Conservation (phyloP, 2,113 vertebrate genomes). For the Bathybates hornii region DNA sequence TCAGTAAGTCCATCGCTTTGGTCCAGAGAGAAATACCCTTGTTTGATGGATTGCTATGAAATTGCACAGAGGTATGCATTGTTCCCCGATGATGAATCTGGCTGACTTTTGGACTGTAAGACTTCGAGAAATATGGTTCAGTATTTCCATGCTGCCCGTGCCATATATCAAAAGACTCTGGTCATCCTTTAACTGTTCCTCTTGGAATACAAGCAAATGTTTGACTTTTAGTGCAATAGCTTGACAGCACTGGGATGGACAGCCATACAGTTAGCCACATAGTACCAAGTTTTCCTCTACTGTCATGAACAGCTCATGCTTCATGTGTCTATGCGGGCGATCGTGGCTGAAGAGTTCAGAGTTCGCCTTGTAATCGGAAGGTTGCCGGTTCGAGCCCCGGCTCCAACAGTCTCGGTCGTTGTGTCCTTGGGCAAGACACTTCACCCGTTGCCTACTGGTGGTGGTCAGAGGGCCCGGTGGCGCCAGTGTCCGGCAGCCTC, state of each 20-base stretch:
- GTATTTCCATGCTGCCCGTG: not conserved
- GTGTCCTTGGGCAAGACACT: too few relatives aligned
- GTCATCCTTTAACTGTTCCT: not conserved
- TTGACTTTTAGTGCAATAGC: not conserved
- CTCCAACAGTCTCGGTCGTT: too few relatives aligned
- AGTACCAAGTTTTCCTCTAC: not conserved
- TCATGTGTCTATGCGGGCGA: not conserved
- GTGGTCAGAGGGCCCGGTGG: too few relatives aligned
- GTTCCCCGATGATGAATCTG: not conserved
- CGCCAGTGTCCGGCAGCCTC: too few relatives aligned
- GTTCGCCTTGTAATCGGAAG: too few relatives aligned
- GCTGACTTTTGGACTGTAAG: not conserved
- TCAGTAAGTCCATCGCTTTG: not conserved
- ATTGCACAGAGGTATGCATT: not conserved
- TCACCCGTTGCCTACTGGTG: too few relatives aligned
- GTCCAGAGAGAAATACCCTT: not conserved
- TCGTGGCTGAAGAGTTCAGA: too few relatives aligned
- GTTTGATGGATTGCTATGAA: not conserved
- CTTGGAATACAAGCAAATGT: not conserved
- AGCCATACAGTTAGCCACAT: not conserved
- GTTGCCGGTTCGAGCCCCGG: too few relatives aligned
- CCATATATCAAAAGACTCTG: not conserved
- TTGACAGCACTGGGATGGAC: not conserved
- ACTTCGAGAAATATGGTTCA: not conserved
- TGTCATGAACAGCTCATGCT: not conserved